Evolutionary conservation across 2,113 vertebrate genomes (phyloP).

Genomic region (Albula glossodonta): DNA sequence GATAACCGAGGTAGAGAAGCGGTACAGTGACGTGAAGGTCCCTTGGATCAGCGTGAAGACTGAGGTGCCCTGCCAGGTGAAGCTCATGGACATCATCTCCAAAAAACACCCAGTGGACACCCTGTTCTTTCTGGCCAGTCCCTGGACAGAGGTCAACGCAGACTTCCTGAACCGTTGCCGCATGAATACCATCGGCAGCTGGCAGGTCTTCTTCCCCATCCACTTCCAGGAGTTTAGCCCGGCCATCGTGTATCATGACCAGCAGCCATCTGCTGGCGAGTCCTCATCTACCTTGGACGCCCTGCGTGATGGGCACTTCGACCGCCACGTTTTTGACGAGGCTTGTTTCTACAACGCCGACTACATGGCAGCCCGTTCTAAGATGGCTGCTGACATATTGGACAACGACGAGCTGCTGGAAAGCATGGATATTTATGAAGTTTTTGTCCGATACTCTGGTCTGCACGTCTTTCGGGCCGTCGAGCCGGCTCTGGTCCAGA

Average conservation of each 20-base stretch:
- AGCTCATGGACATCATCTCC: slow-evolving; percentile 95
- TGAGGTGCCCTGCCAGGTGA: slow-evolving; percentile 89
- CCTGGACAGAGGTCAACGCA: slow-evolving; percentile 86
- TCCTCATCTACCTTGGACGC: slow-evolving; percentile 70
- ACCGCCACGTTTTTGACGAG: slow-evolving; percentile 86
- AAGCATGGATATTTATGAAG: slow-evolving; percentile 89
- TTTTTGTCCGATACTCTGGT: slow-evolving; percentile 92
- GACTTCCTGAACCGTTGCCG: slow-evolving; percentile 93
- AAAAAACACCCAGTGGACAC: slow-evolving; percentile 97
- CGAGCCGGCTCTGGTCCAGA: slow-evolving; percentile 92
- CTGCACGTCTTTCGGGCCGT: slow-evolving; percentile 92
- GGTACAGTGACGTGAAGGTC: slow-evolving; percentile 83
- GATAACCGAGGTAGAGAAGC: slow-evolving; percentile 84
- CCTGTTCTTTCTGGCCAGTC: slow-evolving; percentile 85
- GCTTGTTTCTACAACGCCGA: slow-evolving; percentile 96
- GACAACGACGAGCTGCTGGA: slow-evolving; percentile 91
- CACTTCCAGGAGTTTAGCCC: slow-evolving; percentile 96
- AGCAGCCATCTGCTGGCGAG: slow-evolving; percentile 69
- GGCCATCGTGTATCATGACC: slow-evolving; percentile 72
- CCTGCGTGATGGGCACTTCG: slow-evolving; percentile 82
- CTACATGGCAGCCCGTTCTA: slow-evolving; percentile 88
- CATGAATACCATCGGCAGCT: slow-evolving; percentile 94
- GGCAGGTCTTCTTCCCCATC: slow-evolving; percentile 96
- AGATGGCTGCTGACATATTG: slow-evolving; percentile 82
- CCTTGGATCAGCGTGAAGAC: slow-evolving; percentile 93